phyloP scores from a whole-genome alignment of 1,140 invertebrate species.

The Drosophila hydei region DNA sequence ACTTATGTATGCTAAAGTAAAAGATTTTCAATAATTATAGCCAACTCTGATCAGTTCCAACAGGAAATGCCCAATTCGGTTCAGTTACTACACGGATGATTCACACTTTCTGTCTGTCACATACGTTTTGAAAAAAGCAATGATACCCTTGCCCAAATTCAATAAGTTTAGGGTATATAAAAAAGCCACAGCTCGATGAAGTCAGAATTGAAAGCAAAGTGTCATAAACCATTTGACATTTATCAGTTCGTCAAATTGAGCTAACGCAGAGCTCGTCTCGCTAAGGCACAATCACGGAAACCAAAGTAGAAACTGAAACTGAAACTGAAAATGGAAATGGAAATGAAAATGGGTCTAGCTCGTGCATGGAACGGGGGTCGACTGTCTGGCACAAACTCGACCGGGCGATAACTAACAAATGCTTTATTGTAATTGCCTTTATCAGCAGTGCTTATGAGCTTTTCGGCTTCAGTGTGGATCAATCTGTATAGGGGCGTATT shows the following conservation, averaged over 20 bases:
- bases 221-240: conserved; percentile 54
- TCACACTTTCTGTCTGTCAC: too few relatives aligned
- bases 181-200: background rate
- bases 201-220: conserved; percentile 7
- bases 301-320: conserved; percentile 10
- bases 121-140: too few relatives aligned
- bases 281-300: conserved; percentile 1
- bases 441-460: conserved; percentile 12
- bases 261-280: conserved; percentile 69
- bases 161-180: background rate
- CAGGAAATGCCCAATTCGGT: too few relatives aligned
- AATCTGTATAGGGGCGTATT: too few relatives aligned
- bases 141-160: too few relatives aligned
- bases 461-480: background rate
- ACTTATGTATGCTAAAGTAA: too few relatives aligned
- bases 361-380: too few relatives aligned
- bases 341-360: conserved; percentile 17
- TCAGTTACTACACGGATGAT: too few relatives aligned
- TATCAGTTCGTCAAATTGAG: conserved; percentile 55
- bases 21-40: too few relatives aligned
- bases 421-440: conserved; percentile 21
- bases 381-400: background rate
- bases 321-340: conserved; percentile 3
- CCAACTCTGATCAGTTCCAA: too few relatives aligned
- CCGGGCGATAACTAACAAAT: conserved; percentile 25